Evolutionary conservation across 2,113 vertebrate genomes (phyloP).

Genomic region (Channa maculata): DNA sequence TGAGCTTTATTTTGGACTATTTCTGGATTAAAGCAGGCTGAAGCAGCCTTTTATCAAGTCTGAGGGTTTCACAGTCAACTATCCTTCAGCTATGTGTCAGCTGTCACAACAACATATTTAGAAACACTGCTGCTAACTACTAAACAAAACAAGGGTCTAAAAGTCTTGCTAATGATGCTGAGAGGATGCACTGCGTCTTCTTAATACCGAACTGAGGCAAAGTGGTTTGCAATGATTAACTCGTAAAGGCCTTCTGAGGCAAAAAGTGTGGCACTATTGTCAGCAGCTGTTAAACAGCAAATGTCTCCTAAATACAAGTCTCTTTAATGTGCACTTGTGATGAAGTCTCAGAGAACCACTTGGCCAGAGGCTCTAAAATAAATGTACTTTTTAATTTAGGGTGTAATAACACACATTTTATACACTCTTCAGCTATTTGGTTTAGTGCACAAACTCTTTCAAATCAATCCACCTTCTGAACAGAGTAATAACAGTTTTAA

Average conservation of each 20-base stretch:
- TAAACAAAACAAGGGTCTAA: conserved; percentile 46
- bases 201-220: conserved; percentile 19
- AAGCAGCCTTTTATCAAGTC: conserved; percentile 48
- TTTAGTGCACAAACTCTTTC: too few species aligned
- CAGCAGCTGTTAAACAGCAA: conserved; percentile 20
- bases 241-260: conserved; percentile 35
- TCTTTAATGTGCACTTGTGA: conserved; percentile 16
- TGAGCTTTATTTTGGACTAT: conserved; percentile 59
- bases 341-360: conserved; percentile 24
- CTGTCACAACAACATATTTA: conserved; percentile 61
- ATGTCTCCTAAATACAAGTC: background rate
- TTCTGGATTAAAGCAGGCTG: conserved; percentile 64
- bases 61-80: conserved; percentile 44
- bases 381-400: conserved; percentile 14
- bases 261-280: conserved; percentile 29
- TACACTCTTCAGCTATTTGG: too few species aligned
- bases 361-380: conserved; percentile 33
- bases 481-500: too few species aligned
- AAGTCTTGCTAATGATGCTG: conserved; percentile 40
- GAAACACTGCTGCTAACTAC: conserved; percentile 51
- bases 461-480: too few species aligned
- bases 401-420: background rate
- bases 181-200: conserved; percentile 35
- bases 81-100: conserved; percentile 56
- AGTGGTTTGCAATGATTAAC: conserved; percentile 44